Conservation (phyloP, 2,113 vertebrate genomes). For the Planiliza haematocheilus region DNA sequence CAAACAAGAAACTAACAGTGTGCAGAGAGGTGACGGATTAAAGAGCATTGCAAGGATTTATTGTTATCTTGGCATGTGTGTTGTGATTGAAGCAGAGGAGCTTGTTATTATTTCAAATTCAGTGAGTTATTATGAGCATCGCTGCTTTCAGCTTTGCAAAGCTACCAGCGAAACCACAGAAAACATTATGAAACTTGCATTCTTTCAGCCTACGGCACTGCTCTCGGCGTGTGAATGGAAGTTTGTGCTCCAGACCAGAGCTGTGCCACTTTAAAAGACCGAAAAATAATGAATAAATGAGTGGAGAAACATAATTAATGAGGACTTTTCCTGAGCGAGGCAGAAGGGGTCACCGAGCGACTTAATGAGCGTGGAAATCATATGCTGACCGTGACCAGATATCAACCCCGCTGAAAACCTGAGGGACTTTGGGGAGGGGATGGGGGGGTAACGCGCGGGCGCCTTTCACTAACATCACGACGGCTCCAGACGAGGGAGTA, state of each 20-base stretch:
- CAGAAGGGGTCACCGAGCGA: not conserved
- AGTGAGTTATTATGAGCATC: too few relatives aligned
- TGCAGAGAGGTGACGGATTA: conserved; percentile 12
- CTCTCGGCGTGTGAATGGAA: too few relatives aligned
- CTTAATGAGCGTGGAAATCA: conserved; percentile 10
- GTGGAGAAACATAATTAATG: conserved; percentile 1
- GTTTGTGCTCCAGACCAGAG: not conserved
- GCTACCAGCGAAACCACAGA: not conserved
- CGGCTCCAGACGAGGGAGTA: not conserved
- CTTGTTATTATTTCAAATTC: too few relatives aligned
- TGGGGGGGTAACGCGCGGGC: not conserved
- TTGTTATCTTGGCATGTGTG: too few relatives aligned
- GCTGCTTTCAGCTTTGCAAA: not conserved
- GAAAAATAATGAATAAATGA: not conserved
- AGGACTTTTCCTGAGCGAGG: not conserved
- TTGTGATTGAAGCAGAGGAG: too few relatives aligned
- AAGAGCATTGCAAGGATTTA: not conserved
- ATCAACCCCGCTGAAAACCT: not conserved
- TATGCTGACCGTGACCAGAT: not conserved
- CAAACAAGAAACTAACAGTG: not conserved
- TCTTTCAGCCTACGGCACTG: too few relatives aligned
- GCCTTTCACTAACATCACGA: not conserved
- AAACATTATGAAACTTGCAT: not conserved
- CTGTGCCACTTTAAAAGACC: not conserved
- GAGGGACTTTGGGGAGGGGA: not conserved